Evolutionary conservation across 2,888 invertebrate species (phyloP).

Genomic region (Leucozona laternaria): DNA sequence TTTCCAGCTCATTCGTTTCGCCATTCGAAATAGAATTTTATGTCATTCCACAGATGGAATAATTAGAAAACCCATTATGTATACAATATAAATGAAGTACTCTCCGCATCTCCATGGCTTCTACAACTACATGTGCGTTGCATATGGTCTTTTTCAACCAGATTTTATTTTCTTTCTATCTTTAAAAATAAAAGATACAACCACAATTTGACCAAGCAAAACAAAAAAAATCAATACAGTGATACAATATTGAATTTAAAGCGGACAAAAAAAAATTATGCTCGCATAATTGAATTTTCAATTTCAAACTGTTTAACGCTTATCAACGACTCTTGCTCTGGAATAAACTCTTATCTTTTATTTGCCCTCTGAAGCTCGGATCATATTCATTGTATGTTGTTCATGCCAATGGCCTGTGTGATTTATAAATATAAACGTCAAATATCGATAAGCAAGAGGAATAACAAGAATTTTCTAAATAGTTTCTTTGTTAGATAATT

Average conservation of each 20-base stretch:
- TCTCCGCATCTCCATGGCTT: not conserved
- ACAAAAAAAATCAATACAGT: not conserved
- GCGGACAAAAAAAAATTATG: not conserved
- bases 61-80: slow-evolving; percentile 44
- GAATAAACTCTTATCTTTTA: not conserved
- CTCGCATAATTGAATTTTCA: not conserved
- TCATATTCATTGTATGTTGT: not conserved
- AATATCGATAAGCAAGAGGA: not conserved
- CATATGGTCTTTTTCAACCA: slow-evolving; percentile 4
- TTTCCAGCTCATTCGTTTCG: slow-evolving; percentile 41
- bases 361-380: not conserved
- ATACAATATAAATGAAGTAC: not conserved
- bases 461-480: not conserved
- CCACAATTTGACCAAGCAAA: not conserved
- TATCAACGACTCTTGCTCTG: not conserved
- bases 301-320: not conserved
- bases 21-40: slow-evolving; percentile 60
- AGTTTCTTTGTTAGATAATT: not conserved
- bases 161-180: not conserved
- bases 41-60: slow-evolving; percentile 46
- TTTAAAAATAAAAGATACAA: not conserved
- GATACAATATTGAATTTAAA: not conserved
- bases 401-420: slow-evolving; percentile 5
- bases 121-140: slow-evolving; percentile 4
- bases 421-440: not conserved